A percentile compares a stretch with the other conserved stretches of the same genome.
Evolutionary conservation across 1,140 invertebrate species (phyloP).

Genomic region (Heliothis virescens): DNA sequence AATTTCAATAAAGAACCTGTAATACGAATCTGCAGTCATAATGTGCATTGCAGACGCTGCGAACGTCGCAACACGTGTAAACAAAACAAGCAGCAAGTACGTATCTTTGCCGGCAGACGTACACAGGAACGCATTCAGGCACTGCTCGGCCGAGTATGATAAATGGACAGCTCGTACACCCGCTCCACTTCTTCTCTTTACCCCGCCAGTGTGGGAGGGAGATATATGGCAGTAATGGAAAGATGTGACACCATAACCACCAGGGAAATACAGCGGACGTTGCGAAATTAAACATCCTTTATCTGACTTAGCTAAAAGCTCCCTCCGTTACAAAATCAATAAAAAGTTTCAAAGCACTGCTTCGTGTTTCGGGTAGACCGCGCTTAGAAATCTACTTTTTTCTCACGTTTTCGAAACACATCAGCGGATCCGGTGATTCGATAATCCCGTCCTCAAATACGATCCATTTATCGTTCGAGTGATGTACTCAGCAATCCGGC

Average conservation of each 20-base stretch:
- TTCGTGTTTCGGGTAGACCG: background rate
- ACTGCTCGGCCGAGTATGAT: slow-evolving; percentile 71
- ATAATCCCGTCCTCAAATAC: slow-evolving; percentile 55
- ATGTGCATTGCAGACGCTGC: slow-evolving; percentile 42
- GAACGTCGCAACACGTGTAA: slow-evolving; percentile 68
- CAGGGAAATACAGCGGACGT: slow-evolving; percentile 46
- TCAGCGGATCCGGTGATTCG: slow-evolving; percentile 42
- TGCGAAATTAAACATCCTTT: slow-evolving; percentile 43
- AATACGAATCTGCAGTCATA: slow-evolving; percentile 36
- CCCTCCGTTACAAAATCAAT: slow-evolving; percentile 21
- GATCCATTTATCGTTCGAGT: slow-evolving; percentile 51
- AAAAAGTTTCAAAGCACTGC: background rate
- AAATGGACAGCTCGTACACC: slow-evolving; percentile 70
- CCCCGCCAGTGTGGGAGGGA: slow-evolving; percentile 53
- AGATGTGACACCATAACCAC: slow-evolving; percentile 64
- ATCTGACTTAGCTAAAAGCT: slow-evolving; percentile 10
- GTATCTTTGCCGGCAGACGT: slow-evolving; percentile 66
- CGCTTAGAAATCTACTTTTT: slow-evolving; percentile 9
- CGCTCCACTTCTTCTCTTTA: slow-evolving; percentile 70
- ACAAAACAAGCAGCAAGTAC: slow-evolving; percentile 72
- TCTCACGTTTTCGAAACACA: slow-evolving; percentile 31
- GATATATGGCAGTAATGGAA: slow-evolving; percentile 77
- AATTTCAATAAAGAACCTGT: slow-evolving; percentile 40
- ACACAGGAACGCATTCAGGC: slow-evolving; percentile 81
- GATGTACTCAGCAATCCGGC: slow-evolving; percentile 45